Evolutionary conservation across 2,888 invertebrate species (phyloP).

Genomic region (Drosophila multiciliata): DNA sequence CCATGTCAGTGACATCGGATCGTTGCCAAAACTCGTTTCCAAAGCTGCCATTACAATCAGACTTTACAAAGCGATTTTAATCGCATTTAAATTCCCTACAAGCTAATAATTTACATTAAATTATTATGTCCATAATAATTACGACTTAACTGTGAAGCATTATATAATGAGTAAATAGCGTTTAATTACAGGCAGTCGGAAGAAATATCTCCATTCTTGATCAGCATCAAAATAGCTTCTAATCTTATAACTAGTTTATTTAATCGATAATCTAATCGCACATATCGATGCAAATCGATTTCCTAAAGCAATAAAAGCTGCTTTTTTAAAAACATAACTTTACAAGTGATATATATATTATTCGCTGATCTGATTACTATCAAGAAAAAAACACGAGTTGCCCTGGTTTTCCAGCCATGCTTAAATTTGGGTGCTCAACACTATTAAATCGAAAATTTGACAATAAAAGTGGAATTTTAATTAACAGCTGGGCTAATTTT

Average conservation of each 20-base stretch:
- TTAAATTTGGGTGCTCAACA: too few species aligned
- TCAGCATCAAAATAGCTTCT: background rate
- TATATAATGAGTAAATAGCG: too few species aligned
- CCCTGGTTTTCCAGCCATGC: too few species aligned
- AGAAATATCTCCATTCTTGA: background rate
- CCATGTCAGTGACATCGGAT: slow-evolving; percentile 23
- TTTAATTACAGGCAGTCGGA: background rate
- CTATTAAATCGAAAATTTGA: too few species aligned
- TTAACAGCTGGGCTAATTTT: too few species aligned
- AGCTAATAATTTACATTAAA: background rate
- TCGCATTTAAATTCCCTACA: background rate
- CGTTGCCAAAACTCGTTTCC: slow-evolving; percentile 10
- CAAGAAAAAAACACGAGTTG: too few species aligned
- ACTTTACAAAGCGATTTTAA: background rate
- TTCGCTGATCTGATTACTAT: background rate
- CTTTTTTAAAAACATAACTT: background rate
- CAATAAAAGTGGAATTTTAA: too few species aligned
- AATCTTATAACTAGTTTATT: background rate
- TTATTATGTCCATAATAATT: background rate
- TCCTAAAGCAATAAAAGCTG: rapidly evolving
- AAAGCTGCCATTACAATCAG: slow-evolving; percentile 1
- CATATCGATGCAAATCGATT: background rate
- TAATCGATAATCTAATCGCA: background rate
- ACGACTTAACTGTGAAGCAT: background rate
- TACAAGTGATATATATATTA: background rate